Percentiles rank a stretch among this genome's conserved stretches.
Evolutionary conservation across 2,113 vertebrate species (phyloP).

Genomic region (rabbit (Oryctolagus cuniculus)): mOryCun1.1 NC_091442.1:12796501-12797000

Average conservation of each 20-base stretch:
- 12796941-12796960: neutral
- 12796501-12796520: too few species aligned
- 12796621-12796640: neutral
- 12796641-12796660: neutral
- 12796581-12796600: too few species aligned
- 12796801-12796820: conserved; percentile 17
- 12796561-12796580: too few species aligned
- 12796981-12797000: conserved; percentile 45
- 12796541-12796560: too few species aligned
- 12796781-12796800: neutral
- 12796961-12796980: conserved; percentile 44
- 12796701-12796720: neutral
- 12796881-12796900: conserved; percentile 1
- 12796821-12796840: neutral
- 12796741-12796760: neutral
- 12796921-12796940: neutral
- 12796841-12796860: neutral
- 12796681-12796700: neutral
- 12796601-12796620: neutral
- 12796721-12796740: neutral
- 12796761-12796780: neutral
- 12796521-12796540: too few species aligned
- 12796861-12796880: conserved; percentile 9
- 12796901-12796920: neutral
- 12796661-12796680: rapidly evolving